A percentile compares a stretch with the other conserved stretches of the same genome.
Conservation (phyloP, 1,140 invertebrate species). For the Acyrthosiphon pisum region DNA sequence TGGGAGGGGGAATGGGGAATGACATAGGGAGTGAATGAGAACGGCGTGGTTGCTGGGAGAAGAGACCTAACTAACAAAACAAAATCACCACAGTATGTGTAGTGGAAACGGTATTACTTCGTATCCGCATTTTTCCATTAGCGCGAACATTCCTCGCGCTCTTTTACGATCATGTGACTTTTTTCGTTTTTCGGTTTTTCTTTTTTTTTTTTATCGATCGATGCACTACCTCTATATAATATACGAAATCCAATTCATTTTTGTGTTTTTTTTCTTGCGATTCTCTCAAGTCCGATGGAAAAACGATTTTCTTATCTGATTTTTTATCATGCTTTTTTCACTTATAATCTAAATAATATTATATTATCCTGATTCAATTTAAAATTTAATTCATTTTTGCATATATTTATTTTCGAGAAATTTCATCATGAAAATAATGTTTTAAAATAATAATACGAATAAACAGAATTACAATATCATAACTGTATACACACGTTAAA, state of each 20-base stretch:
- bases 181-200: not conserved
- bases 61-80: not conserved
- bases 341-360: not conserved
- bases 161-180: not conserved
- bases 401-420: not conserved
- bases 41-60: not conserved
- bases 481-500: not conserved
- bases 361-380: not conserved
- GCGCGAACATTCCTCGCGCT: not conserved
- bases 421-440: not conserved
- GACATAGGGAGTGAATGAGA: not conserved
- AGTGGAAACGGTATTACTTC: not conserved
- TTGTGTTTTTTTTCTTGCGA: not conserved
- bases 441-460: not conserved
- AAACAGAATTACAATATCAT: not conserved
- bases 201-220: not conserved
- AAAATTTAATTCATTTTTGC: not conserved
- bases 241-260: not conserved
- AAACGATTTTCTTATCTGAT: not conserved
- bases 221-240: not conserved
- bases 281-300: not conserved
- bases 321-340: not conserved
- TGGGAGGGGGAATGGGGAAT: not conserved
- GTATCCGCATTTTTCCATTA: constrained; percentile 34
- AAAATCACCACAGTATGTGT: constrained; percentile 11